These are phyloP conservation scores for Chamaetylas fuelleborni DNA, from an alignment of 2,113 vertebrate species.

Conservation along the genomic window DNA sequence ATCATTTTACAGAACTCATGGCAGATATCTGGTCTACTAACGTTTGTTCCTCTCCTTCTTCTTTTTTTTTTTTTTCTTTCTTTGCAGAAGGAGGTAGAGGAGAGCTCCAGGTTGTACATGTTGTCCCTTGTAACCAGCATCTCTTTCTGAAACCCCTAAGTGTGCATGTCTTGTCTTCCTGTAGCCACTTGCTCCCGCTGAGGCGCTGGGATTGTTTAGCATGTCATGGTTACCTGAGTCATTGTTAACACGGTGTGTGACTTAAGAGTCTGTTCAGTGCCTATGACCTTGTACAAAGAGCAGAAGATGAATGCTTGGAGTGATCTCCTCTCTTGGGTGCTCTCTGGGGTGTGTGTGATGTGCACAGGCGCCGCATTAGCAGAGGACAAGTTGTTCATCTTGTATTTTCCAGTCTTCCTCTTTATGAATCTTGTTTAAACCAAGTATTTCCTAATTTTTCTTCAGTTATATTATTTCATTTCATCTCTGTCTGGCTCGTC, in stretches of 20 bases:
- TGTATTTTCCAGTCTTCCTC: neutral
- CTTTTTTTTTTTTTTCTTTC: conserved; percentile 53
- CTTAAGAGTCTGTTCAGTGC: conserved; percentile 65
- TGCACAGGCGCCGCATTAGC: accelerated
- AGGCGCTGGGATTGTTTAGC: conserved; percentile 12
- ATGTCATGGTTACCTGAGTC: conserved; percentile 35
- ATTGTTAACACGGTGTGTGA: neutral
- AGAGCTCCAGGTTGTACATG: conserved; percentile 86
- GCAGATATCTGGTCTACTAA: conserved; percentile 56
- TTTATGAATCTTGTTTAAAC: neutral
- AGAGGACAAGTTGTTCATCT: neutral
- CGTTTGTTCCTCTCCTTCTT: conserved; percentile 61
- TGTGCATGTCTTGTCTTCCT: conserved; percentile 28
- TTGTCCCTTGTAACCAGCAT: conserved; percentile 50
- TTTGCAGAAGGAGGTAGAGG: conserved; percentile 86
- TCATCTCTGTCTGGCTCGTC: neutral
- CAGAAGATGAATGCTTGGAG: neutral
- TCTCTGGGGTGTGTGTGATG: neutral
- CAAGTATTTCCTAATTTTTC: neutral
- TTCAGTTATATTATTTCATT: neutral
- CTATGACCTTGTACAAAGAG: neutral
- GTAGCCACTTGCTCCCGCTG: neutral
- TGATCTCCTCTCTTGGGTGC: neutral
- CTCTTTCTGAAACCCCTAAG: conserved; percentile 21
- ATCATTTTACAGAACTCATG: neutral